A percentile compares a stretch with the other conserved stretches of the same genome.
These are phyloP conservation scores for Caiman crocodilus DNA, from an alignment of 2,797 vertebrate species.

Conservation along the genomic window DNA sequence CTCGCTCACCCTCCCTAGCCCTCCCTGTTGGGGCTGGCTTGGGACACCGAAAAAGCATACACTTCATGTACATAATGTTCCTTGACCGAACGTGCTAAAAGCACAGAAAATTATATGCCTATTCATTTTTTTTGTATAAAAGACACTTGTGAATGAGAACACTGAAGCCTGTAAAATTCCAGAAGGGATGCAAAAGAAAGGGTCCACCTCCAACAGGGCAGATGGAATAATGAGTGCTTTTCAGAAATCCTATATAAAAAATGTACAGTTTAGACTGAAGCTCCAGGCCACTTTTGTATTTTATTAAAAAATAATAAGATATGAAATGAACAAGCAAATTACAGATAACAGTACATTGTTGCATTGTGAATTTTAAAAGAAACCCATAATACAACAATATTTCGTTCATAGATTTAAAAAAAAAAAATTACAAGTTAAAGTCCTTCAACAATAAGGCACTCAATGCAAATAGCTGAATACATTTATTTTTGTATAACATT, in stretches of 20 bases:
- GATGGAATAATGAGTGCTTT: not conserved
- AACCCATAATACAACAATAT: not conserved
- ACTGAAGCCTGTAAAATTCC: not conserved
- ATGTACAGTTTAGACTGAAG: not conserved
- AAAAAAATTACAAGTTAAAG: not conserved
- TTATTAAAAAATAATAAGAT: constrained; percentile 35
- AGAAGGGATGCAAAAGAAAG: not conserved
- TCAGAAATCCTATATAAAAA: not conserved
- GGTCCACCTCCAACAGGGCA: not conserved
- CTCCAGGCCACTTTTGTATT: constrained; percentile 42
- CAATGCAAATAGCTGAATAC: constrained; percentile 32
- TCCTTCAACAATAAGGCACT: constrained; percentile 46
- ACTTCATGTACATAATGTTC: not conserved
- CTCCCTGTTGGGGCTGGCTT: not conserved
- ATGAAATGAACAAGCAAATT: constrained; percentile 8
- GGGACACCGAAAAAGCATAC: not conserved
- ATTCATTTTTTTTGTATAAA: not conserved
- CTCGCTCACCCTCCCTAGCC: too few species aligned
- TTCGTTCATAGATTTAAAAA: not conserved
- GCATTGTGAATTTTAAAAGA: not conserved
- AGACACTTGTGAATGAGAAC: not conserved
- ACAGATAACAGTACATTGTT: too few species aligned
- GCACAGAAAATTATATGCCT: not conserved
- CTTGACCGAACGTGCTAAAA: not conserved
- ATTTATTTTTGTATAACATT: constrained; percentile 32